Conservation (phyloP, 1,140 invertebrate species). For the Parasteatoda tepidariorum region DNA sequence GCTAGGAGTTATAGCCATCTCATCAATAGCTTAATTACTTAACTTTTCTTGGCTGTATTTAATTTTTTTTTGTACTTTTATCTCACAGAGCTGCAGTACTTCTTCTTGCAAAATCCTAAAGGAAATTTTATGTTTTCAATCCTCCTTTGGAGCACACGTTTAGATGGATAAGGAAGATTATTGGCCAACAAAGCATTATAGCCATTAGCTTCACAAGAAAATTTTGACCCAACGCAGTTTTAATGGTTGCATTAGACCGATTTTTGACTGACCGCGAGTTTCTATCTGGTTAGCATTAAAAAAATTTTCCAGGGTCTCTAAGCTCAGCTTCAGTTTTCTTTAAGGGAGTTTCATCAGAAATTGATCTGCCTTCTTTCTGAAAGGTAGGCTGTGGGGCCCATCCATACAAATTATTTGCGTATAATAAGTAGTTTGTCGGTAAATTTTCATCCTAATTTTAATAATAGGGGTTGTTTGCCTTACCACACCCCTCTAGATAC, state of each 20-base stretch:
- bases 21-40: neutral
- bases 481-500: no score
- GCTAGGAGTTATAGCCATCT: no score
- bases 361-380: no score
- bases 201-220: neutral
- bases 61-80: no score
- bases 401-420: no score
- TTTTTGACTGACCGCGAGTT: neutral
- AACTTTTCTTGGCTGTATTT: neutral
- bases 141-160: neutral
- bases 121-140: neutral
- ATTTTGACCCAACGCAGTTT: neutral
- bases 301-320: neutral
- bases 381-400: no score
- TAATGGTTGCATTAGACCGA: neutral
- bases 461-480: no score
- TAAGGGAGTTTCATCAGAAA: no score
- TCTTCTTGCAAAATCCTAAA: neutral
- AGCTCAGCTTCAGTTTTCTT: neutral
- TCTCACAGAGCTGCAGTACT: no score
- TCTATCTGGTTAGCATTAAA: neutral
- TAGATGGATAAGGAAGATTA: no score
- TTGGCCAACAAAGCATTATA: neutral
- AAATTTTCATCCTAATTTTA: no score
- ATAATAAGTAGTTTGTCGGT: no score